Percentiles rank a stretch among this genome's conserved stretches.
Evolutionary conservation across 2,888 invertebrate species (phyloP).

Genomic region (Alviniconcha strummeri): DNA sequence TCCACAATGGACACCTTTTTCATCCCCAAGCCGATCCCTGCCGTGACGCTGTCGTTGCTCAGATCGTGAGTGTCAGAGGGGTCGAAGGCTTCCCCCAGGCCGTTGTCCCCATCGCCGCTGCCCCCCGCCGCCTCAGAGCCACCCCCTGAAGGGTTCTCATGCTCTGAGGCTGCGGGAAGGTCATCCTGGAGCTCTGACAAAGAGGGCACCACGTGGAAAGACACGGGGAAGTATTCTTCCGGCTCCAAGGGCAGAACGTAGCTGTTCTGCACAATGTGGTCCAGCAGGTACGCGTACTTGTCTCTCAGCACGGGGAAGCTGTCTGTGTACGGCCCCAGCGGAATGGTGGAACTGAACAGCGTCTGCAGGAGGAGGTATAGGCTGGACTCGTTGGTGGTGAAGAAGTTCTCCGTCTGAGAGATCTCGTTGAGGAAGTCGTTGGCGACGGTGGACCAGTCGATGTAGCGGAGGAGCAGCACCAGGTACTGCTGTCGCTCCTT

Average conservation of each 20-base stretch:
- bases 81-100: neutral
- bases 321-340: conserved; percentile 59
- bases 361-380: conserved; percentile 77
- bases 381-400: conserved; percentile 78
- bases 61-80: neutral
- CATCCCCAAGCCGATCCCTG: conserved; percentile 13
- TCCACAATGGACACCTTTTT: conserved; percentile 20
- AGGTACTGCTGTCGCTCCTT: conserved; percentile 77
- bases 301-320: conserved; percentile 53
- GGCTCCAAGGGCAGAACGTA: conserved; percentile 24
- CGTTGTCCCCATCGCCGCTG: neutral
- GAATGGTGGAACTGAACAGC: conserved; percentile 75
- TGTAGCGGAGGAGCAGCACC: conserved; percentile 75
- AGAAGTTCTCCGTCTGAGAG: conserved; percentile 78
- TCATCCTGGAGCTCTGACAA: too few relatives aligned
- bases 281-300: conserved; percentile 55
- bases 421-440: conserved; percentile 74
- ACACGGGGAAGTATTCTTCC: conserved; percentile 23
- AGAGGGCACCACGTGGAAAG: conserved; percentile 4
- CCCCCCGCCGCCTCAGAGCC: neutral
- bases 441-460: conserved; percentile 65
- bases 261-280: conserved; percentile 34
- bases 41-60: conserved; percentile 18
- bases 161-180: neutral
- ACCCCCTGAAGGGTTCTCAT: too few relatives aligned